Evolutionary conservation across 2,797 vertebrate species (phyloP), one percentile per base, ranked within the genome.

Genomic region (Carapus acus): DNA sequence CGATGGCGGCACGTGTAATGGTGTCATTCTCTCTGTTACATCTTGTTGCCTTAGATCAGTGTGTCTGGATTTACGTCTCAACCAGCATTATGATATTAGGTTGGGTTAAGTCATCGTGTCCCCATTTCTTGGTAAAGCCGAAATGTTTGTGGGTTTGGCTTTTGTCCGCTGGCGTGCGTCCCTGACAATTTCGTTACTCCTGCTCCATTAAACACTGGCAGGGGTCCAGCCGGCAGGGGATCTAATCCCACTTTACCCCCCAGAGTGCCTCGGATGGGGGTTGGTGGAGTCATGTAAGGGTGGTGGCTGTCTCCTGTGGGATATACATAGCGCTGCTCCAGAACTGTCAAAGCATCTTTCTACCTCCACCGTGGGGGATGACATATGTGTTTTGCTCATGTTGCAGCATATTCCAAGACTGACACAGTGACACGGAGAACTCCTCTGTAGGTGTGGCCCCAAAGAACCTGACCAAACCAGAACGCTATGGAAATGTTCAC

Each of bases 161-260:
- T 76, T 77, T 81, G 77, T 76, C 70, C 56, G 65, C 61, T 54
- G 43, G 46, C 38, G 31, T 62, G 68, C 73, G 75, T 72, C 74
- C 57, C 67, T 17, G 59, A 80, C 73, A 79, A 41, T 81, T 69
- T 76, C 74, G 67, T 79, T 79, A 69, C 58, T 78, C 70, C 54
- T 81, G 79, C 73, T 80, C 82, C 78, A 85, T 83, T 85, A 83
- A 80, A 78, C 62, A 68, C 64, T 74, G 61, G 75, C 79, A 41
- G 73, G 73, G 51, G 58, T 79, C 71, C 72, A 79, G 47, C 5
- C 36, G 69, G 57, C 59, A 45, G 60, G 1, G 58, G 55, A 65
- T 61, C 71, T 85, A 85, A 86, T 86, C 83, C 80, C 15, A 66
- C 79, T 82, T 79, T 81, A 82, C 74, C 82, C 83, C 77, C 74